phyloP scores from a whole-genome alignment of 2,797 vertebrate species.

The Bufotes viridis region DNA sequence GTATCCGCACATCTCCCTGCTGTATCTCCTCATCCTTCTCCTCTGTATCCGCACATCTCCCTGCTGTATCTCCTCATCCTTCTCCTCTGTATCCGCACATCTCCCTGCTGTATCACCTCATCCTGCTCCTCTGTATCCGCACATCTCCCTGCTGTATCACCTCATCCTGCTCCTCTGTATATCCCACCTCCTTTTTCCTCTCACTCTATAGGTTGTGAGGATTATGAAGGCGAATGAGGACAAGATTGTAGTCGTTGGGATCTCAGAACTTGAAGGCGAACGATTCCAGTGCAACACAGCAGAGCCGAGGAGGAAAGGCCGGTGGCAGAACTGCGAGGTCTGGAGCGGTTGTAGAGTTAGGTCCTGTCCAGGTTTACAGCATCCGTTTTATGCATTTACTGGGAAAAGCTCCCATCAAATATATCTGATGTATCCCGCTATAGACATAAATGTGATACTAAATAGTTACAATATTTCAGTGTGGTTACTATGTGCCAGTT shows the following conservation, averaged over 20 bases:
- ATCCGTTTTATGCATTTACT: no score
- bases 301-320: not conserved
- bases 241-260: constrained; percentile 78
- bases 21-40: no score
- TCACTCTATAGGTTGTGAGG: constrained; percentile 83
- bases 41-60: no score
- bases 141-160: not conserved
- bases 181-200: not conserved
- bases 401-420: no score
- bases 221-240: constrained; percentile 92
- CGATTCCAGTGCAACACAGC: not conserved
- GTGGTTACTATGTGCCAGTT: no score
- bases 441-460: no score
- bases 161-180: not conserved
- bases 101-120: no score
- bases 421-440: no score
- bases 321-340: not conserved
- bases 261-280: not conserved
- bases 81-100: not conserved
- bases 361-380: no score
- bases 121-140: no score
- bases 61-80: no score
- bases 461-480: not conserved
- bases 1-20: no score
- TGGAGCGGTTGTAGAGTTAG: not conserved